These are phyloP conservation scores for Liolophura sinensis DNA, from an alignment of 1,140 invertebrate genomes.

Conservation along the genomic window DNA sequence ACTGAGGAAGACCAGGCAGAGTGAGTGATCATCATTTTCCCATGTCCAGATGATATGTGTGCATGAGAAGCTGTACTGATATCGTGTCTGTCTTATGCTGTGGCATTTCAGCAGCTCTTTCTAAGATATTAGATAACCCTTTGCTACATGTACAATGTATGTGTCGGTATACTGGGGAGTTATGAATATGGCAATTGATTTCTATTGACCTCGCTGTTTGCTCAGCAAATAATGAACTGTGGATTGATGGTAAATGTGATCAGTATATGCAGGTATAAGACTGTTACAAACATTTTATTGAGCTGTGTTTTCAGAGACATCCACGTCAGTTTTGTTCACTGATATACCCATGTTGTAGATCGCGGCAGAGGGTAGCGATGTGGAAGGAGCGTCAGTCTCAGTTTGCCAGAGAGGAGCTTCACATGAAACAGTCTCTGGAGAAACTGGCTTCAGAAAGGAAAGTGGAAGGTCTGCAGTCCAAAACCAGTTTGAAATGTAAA, in stretches of 20 bases:
- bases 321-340: too few relatives aligned
- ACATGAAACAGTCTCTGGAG: conserved; percentile 41
- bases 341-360: conserved; percentile 23
- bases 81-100: too few relatives aligned
- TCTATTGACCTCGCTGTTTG: too few relatives aligned
- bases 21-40: conserved; percentile 29
- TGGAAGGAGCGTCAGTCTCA: conserved; percentile 54
- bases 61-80: too few relatives aligned
- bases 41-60: too few relatives aligned
- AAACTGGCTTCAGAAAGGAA: conserved; percentile 24
- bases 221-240: too few relatives aligned
- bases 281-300: background rate
- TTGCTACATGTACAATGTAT: too few relatives aligned
- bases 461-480: background rate
- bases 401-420: conserved; percentile 48
- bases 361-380: conserved; percentile 45
- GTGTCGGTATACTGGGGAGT: too few relatives aligned
- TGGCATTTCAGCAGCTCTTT: too few relatives aligned
- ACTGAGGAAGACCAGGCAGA: conserved; percentile 47
- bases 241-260: too few relatives aligned
- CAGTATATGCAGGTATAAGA: background rate
- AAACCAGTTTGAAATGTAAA: background rate
- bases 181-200: too few relatives aligned
- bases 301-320: background rate
- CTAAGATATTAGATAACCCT: too few relatives aligned